Evolutionary conservation across 2,888 invertebrate genomes (phyloP).

Genomic region (Germaria angustata): DNA sequence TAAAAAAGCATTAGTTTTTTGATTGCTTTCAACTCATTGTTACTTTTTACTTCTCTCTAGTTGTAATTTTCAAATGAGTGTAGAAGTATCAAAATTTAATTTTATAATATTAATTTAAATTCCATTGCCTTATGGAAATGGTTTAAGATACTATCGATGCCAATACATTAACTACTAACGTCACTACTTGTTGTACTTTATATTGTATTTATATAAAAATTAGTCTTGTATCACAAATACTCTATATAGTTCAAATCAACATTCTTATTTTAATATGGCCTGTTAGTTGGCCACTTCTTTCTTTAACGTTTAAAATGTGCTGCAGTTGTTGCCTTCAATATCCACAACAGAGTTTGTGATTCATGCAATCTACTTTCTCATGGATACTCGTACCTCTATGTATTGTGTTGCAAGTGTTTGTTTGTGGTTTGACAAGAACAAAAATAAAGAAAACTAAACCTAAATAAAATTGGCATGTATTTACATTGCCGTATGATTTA

Average conservation of each 20-base stretch:
- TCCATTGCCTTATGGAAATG: background rate
- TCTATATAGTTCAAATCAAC: background rate
- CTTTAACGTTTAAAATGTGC: slow-evolving; percentile 31
- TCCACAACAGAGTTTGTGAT: slow-evolving; percentile 42
- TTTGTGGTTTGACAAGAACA: slow-evolving; percentile 36
- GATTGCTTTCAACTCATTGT: no score
- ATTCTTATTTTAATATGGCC: background rate
- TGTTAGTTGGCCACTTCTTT: background rate
- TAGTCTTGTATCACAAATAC: slow-evolving; percentile 13
- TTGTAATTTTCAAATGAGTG: no score
- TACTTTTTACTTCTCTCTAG: no score
- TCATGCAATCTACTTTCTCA: slow-evolving; percentile 43
- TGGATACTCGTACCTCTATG: background rate
- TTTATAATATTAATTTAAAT: no score
- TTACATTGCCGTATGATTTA: slow-evolving; percentile 22
- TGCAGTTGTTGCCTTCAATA: slow-evolving; percentile 52
- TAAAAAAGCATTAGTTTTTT: no score
- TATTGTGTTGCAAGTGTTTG: slow-evolving; percentile 6
- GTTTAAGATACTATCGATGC: slow-evolving; percentile 2
- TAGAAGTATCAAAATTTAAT: no score
- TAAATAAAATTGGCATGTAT: slow-evolving; percentile 55
- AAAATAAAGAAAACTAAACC: no score
- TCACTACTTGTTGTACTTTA: slow-evolving; percentile 55
- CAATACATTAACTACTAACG: slow-evolving; percentile 12
- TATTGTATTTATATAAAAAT: slow-evolving; percentile 42